Evolutionary conservation across 2,113 vertebrate genomes (phyloP), one percentile per base, ranked within the genome.

Genomic region (Naja naja): DNA sequence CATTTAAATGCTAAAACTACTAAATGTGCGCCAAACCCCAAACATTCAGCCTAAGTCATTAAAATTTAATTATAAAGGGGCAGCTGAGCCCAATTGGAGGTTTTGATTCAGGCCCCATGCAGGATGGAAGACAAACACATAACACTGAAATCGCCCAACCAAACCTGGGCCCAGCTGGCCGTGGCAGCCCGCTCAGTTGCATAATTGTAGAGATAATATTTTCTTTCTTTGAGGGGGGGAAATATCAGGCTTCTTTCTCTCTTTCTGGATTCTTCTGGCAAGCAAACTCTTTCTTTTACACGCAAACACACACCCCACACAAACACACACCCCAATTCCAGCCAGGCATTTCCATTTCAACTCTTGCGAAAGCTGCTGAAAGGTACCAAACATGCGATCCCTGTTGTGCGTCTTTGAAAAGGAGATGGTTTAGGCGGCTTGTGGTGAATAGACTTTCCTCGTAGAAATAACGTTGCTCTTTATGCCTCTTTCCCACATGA

Each of bases 31-130:
- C 97, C 98, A 97, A 97, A 97, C 97, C 96, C 97, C 97, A 97
- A 98, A 98, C 95, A 96, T 95, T 96, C 97, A 91, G 97, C 96
- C 97, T 93, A 90, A 95, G 94, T 97, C 97, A 98, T 98, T 98
- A 97, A 97, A 97, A 97, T 97, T 97, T 97, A 97, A 98, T 98
- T 98, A 97, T 88, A 93, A 97, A 96, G 96, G 97, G 98, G 97
- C 98, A 98, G 98, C 98, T 98, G 98, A 97, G 97, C 98, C 97
- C 96, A 95, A 58, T 92, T 53, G 94, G 89, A 92, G 95, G 93
- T 96, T 97, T 93, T 91, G 95, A 97, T 94, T 97, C 92, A 97
- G 97, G 96, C 96, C 93, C 95, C 96, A 95, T 22, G 93, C 89
- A 60, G 93, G 94, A 8, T 91, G 55, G 94, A 95, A 95, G 93